These are phyloP conservation scores for Nerophis ophidion DNA, from an alignment of 2,113 vertebrate species.

Conservation along the genomic window DNA sequence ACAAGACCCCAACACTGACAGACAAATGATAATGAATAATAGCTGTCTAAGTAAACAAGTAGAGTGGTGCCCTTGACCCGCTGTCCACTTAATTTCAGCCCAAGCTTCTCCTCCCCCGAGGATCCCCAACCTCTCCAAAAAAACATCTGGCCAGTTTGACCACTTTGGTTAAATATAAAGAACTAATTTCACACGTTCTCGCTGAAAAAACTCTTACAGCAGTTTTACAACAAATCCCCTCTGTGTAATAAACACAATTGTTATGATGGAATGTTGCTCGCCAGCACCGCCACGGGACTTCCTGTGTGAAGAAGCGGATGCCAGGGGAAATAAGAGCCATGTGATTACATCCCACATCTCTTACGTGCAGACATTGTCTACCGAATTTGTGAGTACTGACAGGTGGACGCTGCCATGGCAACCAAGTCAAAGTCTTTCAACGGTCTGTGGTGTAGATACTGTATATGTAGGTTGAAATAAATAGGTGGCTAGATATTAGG, in stretches of 20 bases:
- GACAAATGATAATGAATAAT: conserved; percentile 76
- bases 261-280: conserved; percentile 34
- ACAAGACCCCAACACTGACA: conserved; percentile 63
- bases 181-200: conserved; percentile 23
- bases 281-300: conserved; percentile 30
- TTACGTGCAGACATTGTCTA: conserved; percentile 47
- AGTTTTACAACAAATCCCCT: conserved; percentile 4
- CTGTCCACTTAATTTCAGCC: conserved; percentile 59
- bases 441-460: neutral
- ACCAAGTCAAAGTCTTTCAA: conserved; percentile 55
- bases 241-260: conserved; percentile 19
- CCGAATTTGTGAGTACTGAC: conserved; percentile 55
- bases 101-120: conserved; percentile 24
- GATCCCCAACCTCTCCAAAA: conserved; percentile 37
- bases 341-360: conserved; percentile 53
- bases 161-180: conserved; percentile 3
- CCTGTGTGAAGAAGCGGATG: conserved; percentile 37
- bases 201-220: neutral
- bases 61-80: conserved; percentile 69
- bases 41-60: conserved; percentile 69
- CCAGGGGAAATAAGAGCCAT: conserved; percentile 58
- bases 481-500: too few relatives aligned
- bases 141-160: conserved; percentile 60
- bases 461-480: conserved; percentile 22
- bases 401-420: conserved; percentile 70